These are phyloP conservation scores for Xylocopa sonorina DNA, from an alignment of 1,140 invertebrate species.

Conservation along the genomic window DNA sequence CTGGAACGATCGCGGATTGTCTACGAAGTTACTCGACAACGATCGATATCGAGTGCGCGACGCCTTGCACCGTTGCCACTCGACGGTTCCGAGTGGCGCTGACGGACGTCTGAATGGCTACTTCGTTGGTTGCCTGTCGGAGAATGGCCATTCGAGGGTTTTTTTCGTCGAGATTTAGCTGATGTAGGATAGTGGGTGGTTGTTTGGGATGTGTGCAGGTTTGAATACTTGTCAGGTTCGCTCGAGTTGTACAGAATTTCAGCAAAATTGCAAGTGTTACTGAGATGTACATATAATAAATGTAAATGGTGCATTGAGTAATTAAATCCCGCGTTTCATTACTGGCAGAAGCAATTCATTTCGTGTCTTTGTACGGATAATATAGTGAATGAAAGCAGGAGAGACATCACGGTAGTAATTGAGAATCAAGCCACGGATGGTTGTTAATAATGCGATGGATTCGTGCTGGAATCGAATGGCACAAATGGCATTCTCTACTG, in stretches of 20 bases:
- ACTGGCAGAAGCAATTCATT: not conserved
- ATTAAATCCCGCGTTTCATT: not conserved
- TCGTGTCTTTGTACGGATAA: not conserved
- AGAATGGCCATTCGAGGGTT: not conserved
- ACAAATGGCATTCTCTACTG: too few relatives aligned
- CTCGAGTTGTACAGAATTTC: too few relatives aligned
- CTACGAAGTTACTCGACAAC: not conserved
- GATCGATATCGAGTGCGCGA: conserved; percentile 20
- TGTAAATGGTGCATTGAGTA: too few relatives aligned
- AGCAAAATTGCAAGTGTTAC: too few relatives aligned
- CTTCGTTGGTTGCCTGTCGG: not conserved
- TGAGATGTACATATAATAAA: too few relatives aligned
- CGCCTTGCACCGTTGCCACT: not conserved
- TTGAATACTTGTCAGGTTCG: too few relatives aligned
- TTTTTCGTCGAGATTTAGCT: not conserved
- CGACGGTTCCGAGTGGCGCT: not conserved
- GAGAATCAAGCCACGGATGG: not conserved
- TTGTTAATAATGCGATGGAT: not conserved
- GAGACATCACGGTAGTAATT: not conserved
- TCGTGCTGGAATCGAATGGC: not conserved
- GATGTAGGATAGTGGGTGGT: not conserved
- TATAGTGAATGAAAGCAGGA: too few relatives aligned
- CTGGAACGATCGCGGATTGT: not conserved
- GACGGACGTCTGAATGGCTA: not conserved
- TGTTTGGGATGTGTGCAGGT: too few relatives aligned